phyloP scores from a whole-genome alignment of 2,113 vertebrate species.

The Crotophaga sulcirostris region DNA sequence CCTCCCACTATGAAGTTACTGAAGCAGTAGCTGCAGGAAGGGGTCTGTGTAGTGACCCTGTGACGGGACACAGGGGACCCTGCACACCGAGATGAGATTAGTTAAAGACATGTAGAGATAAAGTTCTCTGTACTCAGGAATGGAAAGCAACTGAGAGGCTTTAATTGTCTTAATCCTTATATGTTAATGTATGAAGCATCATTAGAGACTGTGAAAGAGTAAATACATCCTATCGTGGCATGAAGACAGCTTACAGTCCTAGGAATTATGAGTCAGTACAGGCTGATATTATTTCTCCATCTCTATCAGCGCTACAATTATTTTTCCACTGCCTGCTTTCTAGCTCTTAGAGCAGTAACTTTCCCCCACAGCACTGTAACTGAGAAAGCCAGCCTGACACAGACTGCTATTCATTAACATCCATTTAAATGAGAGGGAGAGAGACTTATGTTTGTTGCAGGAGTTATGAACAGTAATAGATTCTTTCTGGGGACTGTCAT shows the following conservation, averaged over 20 bases:
- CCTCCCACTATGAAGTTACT: background rate
- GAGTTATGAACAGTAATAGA: conserved; percentile 49
- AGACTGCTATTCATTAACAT: conserved; percentile 47
- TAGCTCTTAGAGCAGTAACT: background rate
- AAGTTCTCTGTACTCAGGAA: background rate
- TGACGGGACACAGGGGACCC: background rate
- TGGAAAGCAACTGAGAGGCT: background rate
- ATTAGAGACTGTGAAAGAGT: background rate
- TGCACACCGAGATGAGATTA: background rate
- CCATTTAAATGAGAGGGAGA: conserved; percentile 34
- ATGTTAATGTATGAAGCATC: conserved; percentile 22
- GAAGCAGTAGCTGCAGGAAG: background rate
- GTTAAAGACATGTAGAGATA: background rate
- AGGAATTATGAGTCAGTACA: conserved; percentile 14
- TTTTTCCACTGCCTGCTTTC: background rate
- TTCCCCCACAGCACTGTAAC: background rate
- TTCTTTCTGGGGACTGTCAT: background rate
- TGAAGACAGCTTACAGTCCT: conserved; percentile 24
- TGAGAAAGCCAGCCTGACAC: background rate
- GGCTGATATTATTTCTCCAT: conserved; percentile 18
- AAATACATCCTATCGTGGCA: conserved; percentile 19
- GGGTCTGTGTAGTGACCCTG: background rate
- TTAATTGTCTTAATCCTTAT: conserved; percentile 1
- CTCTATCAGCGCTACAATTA: background rate
- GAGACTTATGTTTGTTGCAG: background rate